These are phyloP conservation scores for Spongilla lacustris DNA, from an alignment of 37 sponge, comb jelly and placozoan genomes.

Conservation along the genomic window DNA sequence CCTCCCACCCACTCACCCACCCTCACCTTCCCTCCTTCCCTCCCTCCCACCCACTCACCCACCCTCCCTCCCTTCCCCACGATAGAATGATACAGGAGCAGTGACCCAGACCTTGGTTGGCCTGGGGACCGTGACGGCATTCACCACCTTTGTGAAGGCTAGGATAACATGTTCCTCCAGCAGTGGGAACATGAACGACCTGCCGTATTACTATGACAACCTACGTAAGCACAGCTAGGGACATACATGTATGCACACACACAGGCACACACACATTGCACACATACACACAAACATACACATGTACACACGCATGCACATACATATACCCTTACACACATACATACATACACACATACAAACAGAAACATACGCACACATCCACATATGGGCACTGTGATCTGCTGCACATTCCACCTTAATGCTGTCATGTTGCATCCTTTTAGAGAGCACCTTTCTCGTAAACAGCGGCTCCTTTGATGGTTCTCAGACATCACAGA, in stretches of 20 bases:
- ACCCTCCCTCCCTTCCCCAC: background rate
- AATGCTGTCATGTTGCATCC: too few species aligned
- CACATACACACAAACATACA: too few species aligned
- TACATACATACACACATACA: too few species aligned
- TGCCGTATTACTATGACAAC: conserved; percentile 62
- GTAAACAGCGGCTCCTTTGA: conserved; percentile 12
- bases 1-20: too few species aligned
- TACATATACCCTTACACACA: too few species aligned
- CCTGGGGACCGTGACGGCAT: background rate
- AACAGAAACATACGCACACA: too few species aligned
- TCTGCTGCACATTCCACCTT: too few species aligned
- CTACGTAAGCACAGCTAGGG: conserved; percentile 36
- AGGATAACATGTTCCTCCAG: conserved; percentile 42
- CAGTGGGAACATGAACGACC: background rate
- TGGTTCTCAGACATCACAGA: background rate
- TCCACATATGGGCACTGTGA: too few species aligned
- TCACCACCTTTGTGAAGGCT: conserved; percentile 48
- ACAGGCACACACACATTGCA: background rate
- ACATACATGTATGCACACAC: background rate
- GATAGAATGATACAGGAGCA: conserved; percentile 48
- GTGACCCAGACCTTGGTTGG: background rate
- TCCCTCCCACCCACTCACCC: background rate
- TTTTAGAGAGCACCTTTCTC: conserved; percentile 41
- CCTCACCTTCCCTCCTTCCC: background rate
- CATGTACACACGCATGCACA: too few species aligned